Percentiles rank a stretch among this genome's conserved stretches.
phyloP scores from a whole-genome alignment of 2,888 invertebrate species.

The Nephrocerus scutellatus region DNA sequence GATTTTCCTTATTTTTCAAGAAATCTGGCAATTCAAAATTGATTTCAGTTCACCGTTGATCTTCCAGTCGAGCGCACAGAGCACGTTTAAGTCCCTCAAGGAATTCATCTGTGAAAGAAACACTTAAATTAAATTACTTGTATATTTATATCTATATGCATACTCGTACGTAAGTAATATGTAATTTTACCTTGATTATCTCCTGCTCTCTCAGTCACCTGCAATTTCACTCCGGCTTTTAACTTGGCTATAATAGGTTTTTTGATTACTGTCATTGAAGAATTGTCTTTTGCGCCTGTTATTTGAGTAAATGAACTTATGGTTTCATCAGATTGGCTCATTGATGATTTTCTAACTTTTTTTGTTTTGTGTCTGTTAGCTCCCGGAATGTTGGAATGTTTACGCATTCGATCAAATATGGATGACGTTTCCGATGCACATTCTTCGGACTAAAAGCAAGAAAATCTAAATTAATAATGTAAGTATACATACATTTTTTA shows the following conservation, averaged over 20 bases:
- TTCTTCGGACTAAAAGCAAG: slow-evolving; percentile 50
- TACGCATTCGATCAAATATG: slow-evolving; percentile 59
- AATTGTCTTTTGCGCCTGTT: no score
- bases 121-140: slow-evolving; percentile 1
- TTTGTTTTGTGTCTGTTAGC: slow-evolving; percentile 37
- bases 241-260: slow-evolving; percentile 63
- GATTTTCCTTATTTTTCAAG: slow-evolving; percentile 57
- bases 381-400: slow-evolving; percentile 47
- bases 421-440: slow-evolving; percentile 68
- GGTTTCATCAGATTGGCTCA: slow-evolving; percentile 38
- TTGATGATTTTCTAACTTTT: slow-evolving; percentile 31
- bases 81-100: slow-evolving; percentile 68
- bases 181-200: slow-evolving; percentile 66
- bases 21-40: slow-evolving; percentile 73
- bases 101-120: slow-evolving; percentile 55
- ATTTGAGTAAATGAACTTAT: slow-evolving; percentile 19
- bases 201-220: slow-evolving; percentile 54
- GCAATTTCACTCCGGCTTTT: slow-evolving; percentile 61
- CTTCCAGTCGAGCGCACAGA: slow-evolving; percentile 65
- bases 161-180: slow-evolving; percentile 1
- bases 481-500: no score
- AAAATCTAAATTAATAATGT: slow-evolving; percentile 8
- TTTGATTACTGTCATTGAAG: no score
- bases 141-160: slow-evolving; percentile 1
- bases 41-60: slow-evolving; percentile 70